These are phyloP conservation scores for Hippolais icterina DNA, from an alignment of 2,113 vertebrate species.

Conservation along the genomic window DNA sequence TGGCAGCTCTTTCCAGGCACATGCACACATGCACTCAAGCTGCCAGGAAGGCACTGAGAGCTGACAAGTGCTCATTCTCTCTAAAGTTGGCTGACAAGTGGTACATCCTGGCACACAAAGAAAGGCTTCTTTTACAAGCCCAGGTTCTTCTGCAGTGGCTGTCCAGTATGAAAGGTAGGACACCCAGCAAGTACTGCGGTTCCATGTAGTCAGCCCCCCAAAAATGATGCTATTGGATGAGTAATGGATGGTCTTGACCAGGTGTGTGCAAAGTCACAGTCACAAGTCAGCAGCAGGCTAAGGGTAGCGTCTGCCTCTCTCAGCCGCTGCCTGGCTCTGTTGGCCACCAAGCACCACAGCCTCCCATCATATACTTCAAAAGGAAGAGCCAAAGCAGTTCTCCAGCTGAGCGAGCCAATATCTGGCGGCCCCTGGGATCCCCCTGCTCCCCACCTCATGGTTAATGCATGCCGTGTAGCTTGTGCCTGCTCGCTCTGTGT, in stretches of 20 bases:
- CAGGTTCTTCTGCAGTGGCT: not conserved
- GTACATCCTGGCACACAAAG: not conserved
- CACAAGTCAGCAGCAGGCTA: not conserved
- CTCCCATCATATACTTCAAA: not conserved
- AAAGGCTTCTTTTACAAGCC: not conserved
- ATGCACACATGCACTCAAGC: not conserved
- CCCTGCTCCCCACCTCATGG: not conserved
- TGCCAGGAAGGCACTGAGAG: not conserved
- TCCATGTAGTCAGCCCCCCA: not conserved
- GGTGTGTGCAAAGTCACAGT: not conserved
- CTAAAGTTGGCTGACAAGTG: not conserved
- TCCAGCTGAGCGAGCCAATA: not conserved
- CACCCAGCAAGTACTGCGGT: rapidly evolving
- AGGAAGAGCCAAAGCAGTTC: not conserved
- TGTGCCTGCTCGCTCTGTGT: rapidly evolving
- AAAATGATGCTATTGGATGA: not conserved
- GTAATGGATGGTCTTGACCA: not conserved
- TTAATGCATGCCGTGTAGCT: not conserved
- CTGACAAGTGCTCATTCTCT: not conserved
- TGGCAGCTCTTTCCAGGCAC: not conserved
- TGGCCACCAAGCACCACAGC: not conserved
- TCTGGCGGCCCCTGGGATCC: not conserved
- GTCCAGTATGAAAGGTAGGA: not conserved
- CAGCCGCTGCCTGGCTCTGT: rapidly evolving
- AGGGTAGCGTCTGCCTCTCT: not conserved